Evolutionary conservation across 2,113 vertebrate species (phyloP).

Genomic region (Sylvietta virens): DNA sequence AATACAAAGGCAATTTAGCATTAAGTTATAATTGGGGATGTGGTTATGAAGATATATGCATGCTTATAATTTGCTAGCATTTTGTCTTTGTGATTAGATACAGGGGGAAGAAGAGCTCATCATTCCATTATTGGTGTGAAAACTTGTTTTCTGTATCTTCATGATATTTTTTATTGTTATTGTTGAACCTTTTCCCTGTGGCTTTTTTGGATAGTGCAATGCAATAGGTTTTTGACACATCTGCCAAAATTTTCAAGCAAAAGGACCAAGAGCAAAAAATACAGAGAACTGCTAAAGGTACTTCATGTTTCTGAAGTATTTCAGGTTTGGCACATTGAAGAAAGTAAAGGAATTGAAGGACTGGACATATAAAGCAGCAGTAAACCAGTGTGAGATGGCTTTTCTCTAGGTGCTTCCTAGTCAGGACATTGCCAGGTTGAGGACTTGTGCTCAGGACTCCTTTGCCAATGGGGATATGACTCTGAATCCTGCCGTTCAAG

Average conservation of each 20-base stretch:
- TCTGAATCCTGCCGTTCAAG: neutral
- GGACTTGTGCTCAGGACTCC: neutral
- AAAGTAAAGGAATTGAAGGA: neutral
- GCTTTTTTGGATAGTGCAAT: neutral
- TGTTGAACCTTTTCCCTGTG: neutral
- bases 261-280: neutral
- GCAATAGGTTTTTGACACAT: neutral
- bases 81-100: neutral
- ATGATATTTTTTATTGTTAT: neutral
- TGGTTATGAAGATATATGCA: neutral
- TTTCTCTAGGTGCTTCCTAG: neutral
- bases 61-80: neutral
- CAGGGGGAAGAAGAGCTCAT: neutral
- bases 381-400: neutral
- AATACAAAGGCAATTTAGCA: neutral
- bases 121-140: neutral
- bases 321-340: neutral
- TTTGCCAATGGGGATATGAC: fast-evolving
- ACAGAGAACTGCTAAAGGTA: neutral
- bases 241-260: neutral
- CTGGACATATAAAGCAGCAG: neutral
- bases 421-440: neutral
- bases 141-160: neutral
- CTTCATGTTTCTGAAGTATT: neutral
- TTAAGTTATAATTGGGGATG: neutral